A percentile compares a stretch with the other conserved stretches of the same genome.
Evolutionary conservation across 1,140 invertebrate genomes (phyloP).

Genomic region (Chrysomallon squamiferum): DNA sequence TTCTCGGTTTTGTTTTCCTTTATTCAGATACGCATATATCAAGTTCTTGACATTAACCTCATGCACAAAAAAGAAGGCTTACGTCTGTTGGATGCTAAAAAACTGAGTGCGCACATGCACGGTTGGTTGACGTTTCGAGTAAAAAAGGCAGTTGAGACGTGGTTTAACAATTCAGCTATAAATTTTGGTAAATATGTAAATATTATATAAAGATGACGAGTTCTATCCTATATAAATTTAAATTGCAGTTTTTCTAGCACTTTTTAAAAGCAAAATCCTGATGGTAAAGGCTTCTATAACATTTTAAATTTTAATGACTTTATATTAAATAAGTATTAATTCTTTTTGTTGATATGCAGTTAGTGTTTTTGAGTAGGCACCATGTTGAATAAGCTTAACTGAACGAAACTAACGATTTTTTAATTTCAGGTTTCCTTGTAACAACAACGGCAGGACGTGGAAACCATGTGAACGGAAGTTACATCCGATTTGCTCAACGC

Average conservation of each 20-base stretch:
- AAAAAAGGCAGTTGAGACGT: slow-evolving; percentile 63
- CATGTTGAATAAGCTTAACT: too few species aligned
- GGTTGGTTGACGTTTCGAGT: slow-evolving; percentile 72
- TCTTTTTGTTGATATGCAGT: too few species aligned
- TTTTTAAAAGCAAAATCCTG: too few species aligned
- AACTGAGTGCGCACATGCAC: slow-evolving; percentile 66
- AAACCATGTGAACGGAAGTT: slow-evolving; percentile 39
- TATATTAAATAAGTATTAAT: too few species aligned
- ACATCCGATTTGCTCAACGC: slow-evolving; percentile 61
- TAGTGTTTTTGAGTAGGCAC: too few species aligned
- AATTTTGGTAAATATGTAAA: slow-evolving; percentile 54
- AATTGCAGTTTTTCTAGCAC: too few species aligned
- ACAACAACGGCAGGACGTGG: slow-evolving; percentile 41
- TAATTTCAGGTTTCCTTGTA: slow-evolving; percentile 55
- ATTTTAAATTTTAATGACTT: too few species aligned
- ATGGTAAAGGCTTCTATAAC: too few species aligned
- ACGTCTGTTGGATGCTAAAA: slow-evolving; percentile 65
- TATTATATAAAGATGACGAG: too few species aligned
- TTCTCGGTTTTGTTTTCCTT: too few species aligned
- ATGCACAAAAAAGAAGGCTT: slow-evolving; percentile 63
- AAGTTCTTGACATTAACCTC: slow-evolving; percentile 65
- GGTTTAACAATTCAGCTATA: slow-evolving; percentile 59
- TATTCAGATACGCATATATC: slow-evolving; percentile 68
- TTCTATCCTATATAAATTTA: too few species aligned
- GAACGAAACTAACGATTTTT: background rate